Conservation (phyloP, 1,140 invertebrate genomes). For the Ephestia elutella region DNA sequence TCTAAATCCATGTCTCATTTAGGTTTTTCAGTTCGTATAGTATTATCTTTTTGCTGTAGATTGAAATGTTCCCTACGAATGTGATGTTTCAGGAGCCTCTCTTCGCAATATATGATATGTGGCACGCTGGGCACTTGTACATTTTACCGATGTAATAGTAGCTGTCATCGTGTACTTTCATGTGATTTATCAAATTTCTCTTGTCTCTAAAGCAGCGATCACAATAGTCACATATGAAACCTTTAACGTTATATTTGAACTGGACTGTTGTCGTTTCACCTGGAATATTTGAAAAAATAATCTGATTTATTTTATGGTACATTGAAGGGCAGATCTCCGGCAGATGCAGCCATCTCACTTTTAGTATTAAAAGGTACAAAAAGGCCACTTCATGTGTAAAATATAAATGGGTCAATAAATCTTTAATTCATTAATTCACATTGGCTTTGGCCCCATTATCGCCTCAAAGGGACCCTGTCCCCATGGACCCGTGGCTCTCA, state of each 20-base stretch:
- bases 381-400: too few species aligned
- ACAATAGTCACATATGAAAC: slow-evolving; percentile 39
- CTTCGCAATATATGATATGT: slow-evolving; percentile 34
- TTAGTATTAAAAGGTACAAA: too few species aligned
- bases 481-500: too few species aligned
- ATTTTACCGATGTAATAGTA: neutral
- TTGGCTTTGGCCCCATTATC: too few species aligned
- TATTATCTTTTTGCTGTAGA: slow-evolving; percentile 19
- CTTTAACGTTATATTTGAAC: slow-evolving; percentile 11
- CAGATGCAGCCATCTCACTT: too few species aligned
- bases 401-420: too few species aligned
- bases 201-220: slow-evolving; percentile 36
- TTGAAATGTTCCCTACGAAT: slow-evolving; percentile 43
- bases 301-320: too few species aligned
- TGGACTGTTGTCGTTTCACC: neutral
- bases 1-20: slow-evolving; percentile 57
- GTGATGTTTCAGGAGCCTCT: slow-evolving; percentile 36
- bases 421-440: too few species aligned
- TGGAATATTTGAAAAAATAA: too few species aligned
- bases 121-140: slow-evolving; percentile 32
- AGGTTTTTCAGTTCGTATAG: slow-evolving; percentile 24
- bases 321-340: too few species aligned
- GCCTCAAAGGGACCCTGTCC: too few species aligned
- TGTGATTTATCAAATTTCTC: slow-evolving; percentile 39
- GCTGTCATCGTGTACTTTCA: slow-evolving; percentile 38